These are phyloP conservation scores for Helicorthomorpha holstii DNA, from an alignment of 1,140 invertebrate genomes.

Conservation along the genomic window DNA sequence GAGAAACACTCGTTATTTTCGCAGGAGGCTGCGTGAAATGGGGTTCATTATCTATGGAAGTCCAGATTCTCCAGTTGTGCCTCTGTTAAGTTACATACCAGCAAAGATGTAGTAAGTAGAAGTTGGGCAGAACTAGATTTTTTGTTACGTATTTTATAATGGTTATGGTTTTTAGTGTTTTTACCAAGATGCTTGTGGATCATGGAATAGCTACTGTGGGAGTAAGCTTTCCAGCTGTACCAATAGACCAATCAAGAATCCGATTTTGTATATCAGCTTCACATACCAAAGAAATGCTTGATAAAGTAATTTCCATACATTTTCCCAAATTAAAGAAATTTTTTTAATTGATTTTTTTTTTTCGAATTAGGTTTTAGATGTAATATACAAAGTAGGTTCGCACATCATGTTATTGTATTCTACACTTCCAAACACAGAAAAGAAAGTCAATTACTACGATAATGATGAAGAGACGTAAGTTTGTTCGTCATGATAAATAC, in stretches of 20 bases:
- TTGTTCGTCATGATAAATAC: too few relatives aligned
- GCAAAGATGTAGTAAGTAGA: constrained; percentile 68
- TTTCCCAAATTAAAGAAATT: too few relatives aligned
- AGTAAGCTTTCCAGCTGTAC: constrained; percentile 96
- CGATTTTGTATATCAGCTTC: constrained; percentile 91
- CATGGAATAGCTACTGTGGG: constrained; percentile 67
- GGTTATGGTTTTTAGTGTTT: neutral
- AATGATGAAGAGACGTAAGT: too few relatives aligned
- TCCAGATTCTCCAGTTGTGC: constrained; percentile 90
- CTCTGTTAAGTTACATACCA: constrained; percentile 83
- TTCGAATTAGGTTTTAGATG: neutral
- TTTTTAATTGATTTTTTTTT: too few relatives aligned
- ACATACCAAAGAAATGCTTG: constrained; percentile 89
- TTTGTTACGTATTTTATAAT: neutral
- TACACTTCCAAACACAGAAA: neutral
- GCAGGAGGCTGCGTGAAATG: constrained; percentile 64
- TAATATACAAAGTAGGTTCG: neutral
- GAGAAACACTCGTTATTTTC: constrained; percentile 74
- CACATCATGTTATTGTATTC: neutral
- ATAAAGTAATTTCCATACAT: constrained; percentile 59
- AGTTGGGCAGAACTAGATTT: neutral
- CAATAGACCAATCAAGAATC: constrained; percentile 79
- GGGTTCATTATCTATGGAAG: constrained; percentile 95
- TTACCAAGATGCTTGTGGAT: neutral
- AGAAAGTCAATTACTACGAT: neutral